Conservation (phyloP, 2,113 vertebrate genomes). For the Spizaetus ornatus region DNA sequence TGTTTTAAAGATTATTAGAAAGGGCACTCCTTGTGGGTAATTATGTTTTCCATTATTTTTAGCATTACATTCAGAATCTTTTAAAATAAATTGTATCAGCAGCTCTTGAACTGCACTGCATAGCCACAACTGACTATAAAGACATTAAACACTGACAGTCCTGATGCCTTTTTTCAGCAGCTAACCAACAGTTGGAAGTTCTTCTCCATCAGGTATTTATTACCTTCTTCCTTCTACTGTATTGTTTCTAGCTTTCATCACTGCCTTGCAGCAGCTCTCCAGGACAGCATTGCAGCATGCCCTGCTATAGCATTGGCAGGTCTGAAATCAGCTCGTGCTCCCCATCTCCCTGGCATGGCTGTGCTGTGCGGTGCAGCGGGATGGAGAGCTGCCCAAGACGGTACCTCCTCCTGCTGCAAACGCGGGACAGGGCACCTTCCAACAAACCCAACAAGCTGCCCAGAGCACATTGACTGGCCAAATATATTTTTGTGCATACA, state of each 20-base stretch:
- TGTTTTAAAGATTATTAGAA: constrained; percentile 40
- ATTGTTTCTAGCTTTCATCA: neutral
- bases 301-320: neutral
- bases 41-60: constrained; percentile 29
- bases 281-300: neutral
- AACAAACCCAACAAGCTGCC: too few species aligned
- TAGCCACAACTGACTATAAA: neutral
- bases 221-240: neutral
- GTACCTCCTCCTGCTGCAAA: neutral
- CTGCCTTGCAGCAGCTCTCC: neutral
- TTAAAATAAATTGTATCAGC: neutral
- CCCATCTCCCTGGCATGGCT: neutral
- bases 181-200: neutral
- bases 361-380: neutral
- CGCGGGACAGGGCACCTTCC: neutral
- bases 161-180: neutral
- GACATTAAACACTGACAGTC: neutral
- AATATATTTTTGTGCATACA: neutral
- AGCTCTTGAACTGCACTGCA: neutral
- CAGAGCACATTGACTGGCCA: neutral
- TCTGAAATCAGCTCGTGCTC: neutral
- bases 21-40: neutral
- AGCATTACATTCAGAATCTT: neutral
- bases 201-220: neutral
- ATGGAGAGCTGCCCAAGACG: fast-evolving